These are phyloP conservation scores for Noctua fimbriata DNA, from an alignment of 2,888 invertebrate genomes.

Conservation along the genomic window DNA sequence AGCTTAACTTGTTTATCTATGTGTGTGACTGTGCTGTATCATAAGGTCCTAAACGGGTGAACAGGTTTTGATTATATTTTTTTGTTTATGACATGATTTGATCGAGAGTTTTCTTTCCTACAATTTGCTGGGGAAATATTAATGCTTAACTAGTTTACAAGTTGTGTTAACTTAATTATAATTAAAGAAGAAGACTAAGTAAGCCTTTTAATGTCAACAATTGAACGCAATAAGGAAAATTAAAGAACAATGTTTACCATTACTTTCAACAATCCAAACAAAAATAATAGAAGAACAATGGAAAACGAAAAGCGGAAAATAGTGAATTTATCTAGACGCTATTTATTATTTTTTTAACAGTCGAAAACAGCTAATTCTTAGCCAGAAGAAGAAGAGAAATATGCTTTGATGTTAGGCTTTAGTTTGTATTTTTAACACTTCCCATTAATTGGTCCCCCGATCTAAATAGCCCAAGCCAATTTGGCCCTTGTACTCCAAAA, in stretches of 20 bases:
- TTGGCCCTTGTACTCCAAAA: not conserved
- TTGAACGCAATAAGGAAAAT: not conserved
- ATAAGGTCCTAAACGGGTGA: not conserved
- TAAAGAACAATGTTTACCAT: not conserved
- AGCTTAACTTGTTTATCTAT: not conserved
- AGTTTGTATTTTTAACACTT: slow-evolving; percentile 15
- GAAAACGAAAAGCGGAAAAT: not conserved
- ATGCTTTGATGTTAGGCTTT: not conserved
- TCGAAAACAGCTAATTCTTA: too few species aligned
- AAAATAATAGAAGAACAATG: not conserved
- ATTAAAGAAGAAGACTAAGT: not conserved
- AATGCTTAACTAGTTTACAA: not conserved
- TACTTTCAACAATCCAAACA: not conserved
- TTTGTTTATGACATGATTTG: not conserved
- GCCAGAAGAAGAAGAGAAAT: not conserved
- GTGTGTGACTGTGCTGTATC: not conserved
- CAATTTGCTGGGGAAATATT: not conserved
- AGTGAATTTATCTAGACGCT: not conserved
- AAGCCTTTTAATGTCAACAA: not conserved
- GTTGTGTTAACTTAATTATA: not conserved
- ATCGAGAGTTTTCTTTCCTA: not conserved
- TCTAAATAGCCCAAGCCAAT: not conserved
- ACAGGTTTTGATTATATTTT: not conserved
- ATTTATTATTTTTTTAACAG: not conserved
- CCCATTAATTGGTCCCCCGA: not conserved